These are phyloP conservation scores for Champsocephalus esox DNA, from an alignment of 2,797 vertebrate genomes.

Conservation along the genomic window DNA sequence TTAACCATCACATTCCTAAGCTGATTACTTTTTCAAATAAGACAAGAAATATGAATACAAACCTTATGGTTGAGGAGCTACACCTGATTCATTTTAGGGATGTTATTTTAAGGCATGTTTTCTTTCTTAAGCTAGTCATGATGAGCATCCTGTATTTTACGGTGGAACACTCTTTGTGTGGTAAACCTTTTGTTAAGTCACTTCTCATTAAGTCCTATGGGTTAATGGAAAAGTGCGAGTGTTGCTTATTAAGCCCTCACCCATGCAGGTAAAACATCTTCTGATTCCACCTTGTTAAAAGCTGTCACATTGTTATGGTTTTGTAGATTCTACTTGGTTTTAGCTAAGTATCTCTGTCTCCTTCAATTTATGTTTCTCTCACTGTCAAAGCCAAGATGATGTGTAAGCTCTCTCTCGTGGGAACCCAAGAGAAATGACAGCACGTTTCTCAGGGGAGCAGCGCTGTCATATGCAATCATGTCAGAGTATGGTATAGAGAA, in stretches of 20 bases:
- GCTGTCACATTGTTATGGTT: conserved; percentile 7
- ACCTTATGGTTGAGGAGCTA: background rate
- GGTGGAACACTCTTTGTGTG: background rate
- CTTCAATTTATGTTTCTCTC: background rate
- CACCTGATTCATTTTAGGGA: background rate
- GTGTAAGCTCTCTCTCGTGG: conserved; percentile 28
- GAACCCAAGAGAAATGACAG: conserved; percentile 33
- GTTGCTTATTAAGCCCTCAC: conserved; percentile 4
- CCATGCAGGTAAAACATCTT: background rate
- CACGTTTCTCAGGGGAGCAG: conserved; percentile 18
- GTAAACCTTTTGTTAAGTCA: background rate
- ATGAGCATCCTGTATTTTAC: conserved; percentile 22
- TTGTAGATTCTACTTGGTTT: conserved; percentile 15
- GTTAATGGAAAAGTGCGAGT: background rate
- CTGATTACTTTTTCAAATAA: background rate
- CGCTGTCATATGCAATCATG: conserved; percentile 50
- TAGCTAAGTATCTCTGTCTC: background rate
- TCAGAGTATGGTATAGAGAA: conserved; percentile 30
- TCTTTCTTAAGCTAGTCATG: background rate
- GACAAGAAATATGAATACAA: background rate
- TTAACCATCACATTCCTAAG: background rate
- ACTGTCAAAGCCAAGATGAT: conserved; percentile 20
- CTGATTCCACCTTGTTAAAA: conserved; percentile 14
- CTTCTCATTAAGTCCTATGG: conserved; percentile 19
- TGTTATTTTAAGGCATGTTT: no score